Percentiles rank a stretch among this genome's conserved stretches.
phyloP scores from a whole-genome alignment of 2,888 invertebrate species.

The Drosophila ezoana region DNA sequence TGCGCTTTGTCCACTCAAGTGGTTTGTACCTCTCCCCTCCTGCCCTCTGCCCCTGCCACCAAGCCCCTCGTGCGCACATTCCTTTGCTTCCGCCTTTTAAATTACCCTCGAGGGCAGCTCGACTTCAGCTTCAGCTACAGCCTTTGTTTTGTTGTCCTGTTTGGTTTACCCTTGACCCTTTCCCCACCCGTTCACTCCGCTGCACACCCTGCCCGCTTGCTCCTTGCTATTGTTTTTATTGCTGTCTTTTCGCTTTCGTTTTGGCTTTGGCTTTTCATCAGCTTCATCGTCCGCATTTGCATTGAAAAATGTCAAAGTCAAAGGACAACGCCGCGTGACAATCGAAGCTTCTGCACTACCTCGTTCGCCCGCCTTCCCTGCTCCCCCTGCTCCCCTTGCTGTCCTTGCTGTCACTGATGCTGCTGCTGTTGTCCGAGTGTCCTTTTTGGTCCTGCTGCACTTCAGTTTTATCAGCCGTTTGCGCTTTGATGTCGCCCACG shows the following conservation, averaged over 20 bases:
- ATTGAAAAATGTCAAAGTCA: conserved; percentile 79
- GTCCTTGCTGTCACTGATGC: no score
- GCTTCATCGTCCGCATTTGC: conserved; percentile 66
- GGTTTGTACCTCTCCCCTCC: conserved; percentile 30
- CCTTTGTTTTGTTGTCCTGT: conserved; percentile 55
- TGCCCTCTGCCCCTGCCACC: neutral
- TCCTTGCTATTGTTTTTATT: conserved; percentile 52
- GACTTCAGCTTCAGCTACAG: conserved; percentile 31
- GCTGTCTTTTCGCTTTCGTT: conserved; percentile 75
- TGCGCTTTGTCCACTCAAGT: conserved; percentile 74
- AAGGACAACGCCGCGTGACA: conserved; percentile 68
- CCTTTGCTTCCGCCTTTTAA: conserved; percentile 60
- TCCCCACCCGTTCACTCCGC: neutral
- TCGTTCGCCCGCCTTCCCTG: neutral
- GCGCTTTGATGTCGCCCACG: conserved; percentile 63
- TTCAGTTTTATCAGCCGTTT: conserved; percentile 68
- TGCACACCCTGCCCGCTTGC: neutral
- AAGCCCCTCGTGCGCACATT: conserved; percentile 32
- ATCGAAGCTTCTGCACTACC: conserved; percentile 52
- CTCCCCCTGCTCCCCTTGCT: neutral
- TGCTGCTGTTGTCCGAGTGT: conserved; percentile 59
- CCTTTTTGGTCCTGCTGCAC: conserved; percentile 61
- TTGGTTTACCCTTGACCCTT: conserved; percentile 20
- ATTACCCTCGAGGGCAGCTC: conserved; percentile 78
- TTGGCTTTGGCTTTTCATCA: conserved; percentile 76